phyloP scores from a whole-genome alignment of 2,797 vertebrate genomes.

The Hipposideros larvatus region DNA sequence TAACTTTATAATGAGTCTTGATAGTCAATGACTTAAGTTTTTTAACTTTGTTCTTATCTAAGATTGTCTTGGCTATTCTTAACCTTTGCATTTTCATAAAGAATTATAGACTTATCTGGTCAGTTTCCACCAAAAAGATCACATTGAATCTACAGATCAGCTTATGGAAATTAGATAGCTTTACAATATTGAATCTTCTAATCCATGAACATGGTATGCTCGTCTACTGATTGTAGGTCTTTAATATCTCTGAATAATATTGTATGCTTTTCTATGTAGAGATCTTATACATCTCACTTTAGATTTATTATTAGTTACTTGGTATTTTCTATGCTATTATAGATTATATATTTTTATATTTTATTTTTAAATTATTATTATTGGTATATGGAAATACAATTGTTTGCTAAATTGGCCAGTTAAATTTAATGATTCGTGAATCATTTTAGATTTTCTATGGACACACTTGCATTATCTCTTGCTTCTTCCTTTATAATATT shows the following conservation, averaged over 20 bases:
- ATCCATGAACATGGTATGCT: neutral
- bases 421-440: slow-evolving; percentile 34
- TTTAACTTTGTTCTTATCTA: neutral
- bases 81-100: neutral
- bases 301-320: slow-evolving; percentile 21
- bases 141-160: neutral
- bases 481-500: neutral
- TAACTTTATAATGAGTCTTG: neutral
- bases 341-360: slow-evolving; percentile 7
- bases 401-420: neutral
- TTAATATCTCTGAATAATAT: slow-evolving; percentile 17
- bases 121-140: neutral
- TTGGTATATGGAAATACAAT: neutral
- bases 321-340: neutral
- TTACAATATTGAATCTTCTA: neutral
- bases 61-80: neutral
- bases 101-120: neutral
- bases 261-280: neutral
- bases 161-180: neutral
- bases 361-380: neutral
- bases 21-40: neutral
- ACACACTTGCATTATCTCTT: neutral
- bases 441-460: slow-evolving; percentile 8
- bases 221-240: neutral
- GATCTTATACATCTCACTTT: neutral